Evolutionary conservation across 2,888 invertebrate genomes (phyloP), one percentile per base, ranked within the genome.

Genomic region (Sinohyriopsis cumingii): DNA sequence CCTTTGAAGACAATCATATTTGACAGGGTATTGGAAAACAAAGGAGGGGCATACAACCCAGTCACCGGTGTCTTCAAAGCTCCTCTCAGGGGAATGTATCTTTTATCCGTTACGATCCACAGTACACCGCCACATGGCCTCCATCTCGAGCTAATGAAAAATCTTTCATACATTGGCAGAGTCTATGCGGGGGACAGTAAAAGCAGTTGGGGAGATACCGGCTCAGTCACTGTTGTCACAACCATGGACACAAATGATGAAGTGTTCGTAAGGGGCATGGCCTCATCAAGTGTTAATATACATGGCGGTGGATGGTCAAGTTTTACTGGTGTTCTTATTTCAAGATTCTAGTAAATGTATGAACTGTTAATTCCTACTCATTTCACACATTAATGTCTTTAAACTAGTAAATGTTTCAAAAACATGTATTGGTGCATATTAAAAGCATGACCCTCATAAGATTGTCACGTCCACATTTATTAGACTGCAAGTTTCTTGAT

Each of bases 101-200:
- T 45, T 0, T 60, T 67, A 18, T 59, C 67, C 18, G 20, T 60
- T 5, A 54, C 67, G 15, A 60, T 55, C 25, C 22, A 60, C 9
- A 24, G 60, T 24, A 3, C 9, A 33, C 7, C 12, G 9, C 59
- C 54, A 55, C 18, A 67, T 20, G 59, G 60, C 22, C 53, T 59
- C 55, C 60, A 67, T 18, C 28, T 60, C 22, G 60, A 67, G 22
- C n/a, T 67, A 22, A 67, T 67, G 53, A 60, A 54, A 56, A 60
- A 67, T 20, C 20, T 33, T 18, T n/a, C 19, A 7, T 59, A 5
- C 53, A 24, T 67, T 60, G 67, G 67, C 15, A 45, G 60, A 19
- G 24, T 60, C 15, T 67, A 54, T 28, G 54, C 54, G 9, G 67
- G 67, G 19, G 20, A 18, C 24, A 22, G 25, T 24, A 24, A n/a